A percentile compares a stretch with the other conserved stretches of the same genome.
phyloP scores from a whole-genome alignment of 2,113 vertebrate species.

The Nothocercus julius region DNA sequence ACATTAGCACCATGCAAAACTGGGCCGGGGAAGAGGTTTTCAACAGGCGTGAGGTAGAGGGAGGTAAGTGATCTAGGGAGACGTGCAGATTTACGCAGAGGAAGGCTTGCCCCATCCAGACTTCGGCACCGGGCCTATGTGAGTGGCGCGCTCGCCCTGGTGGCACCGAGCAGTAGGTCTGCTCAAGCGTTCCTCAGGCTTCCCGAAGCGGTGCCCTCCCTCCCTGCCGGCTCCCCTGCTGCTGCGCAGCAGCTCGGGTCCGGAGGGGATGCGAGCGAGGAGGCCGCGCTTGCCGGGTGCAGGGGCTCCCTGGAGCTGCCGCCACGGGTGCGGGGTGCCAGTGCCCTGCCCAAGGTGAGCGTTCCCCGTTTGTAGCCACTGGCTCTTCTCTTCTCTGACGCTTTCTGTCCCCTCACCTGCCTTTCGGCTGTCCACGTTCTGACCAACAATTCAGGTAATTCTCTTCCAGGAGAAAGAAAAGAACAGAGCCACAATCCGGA shows the following conservation, averaged over 20 bases:
- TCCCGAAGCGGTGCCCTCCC: not conserved
- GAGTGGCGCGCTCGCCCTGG: not conserved
- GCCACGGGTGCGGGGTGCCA: rapidly evolving
- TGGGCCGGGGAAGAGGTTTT: not conserved
- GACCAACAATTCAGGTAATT: not conserved
- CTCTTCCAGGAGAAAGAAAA: not conserved
- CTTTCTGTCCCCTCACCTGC: not conserved
- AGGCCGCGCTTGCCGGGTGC: rapidly evolving
- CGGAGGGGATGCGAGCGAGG: not conserved
- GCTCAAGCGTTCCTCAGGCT: not conserved
- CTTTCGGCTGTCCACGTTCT: not conserved
- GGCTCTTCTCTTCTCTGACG: not conserved
- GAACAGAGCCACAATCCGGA: not conserved
- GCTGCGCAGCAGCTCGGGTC: not conserved
- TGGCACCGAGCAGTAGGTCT: not conserved
- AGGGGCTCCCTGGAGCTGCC: not conserved
- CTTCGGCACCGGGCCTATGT: not conserved
- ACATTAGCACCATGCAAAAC: constrained; percentile 41
- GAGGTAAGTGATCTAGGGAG: constrained; percentile 18
- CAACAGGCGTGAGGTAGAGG: constrained; percentile 13
- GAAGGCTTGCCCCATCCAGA: constrained; percentile 37
- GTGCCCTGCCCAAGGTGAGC: not conserved
- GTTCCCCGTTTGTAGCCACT: not conserved
- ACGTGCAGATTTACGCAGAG: constrained; percentile 36
- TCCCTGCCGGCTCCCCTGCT: not conserved